A percentile compares a stretch with the other conserved stretches of the same genome.
Conservation (phyloP, 2,113 vertebrate species). For the Pimephales promelas region DNA sequence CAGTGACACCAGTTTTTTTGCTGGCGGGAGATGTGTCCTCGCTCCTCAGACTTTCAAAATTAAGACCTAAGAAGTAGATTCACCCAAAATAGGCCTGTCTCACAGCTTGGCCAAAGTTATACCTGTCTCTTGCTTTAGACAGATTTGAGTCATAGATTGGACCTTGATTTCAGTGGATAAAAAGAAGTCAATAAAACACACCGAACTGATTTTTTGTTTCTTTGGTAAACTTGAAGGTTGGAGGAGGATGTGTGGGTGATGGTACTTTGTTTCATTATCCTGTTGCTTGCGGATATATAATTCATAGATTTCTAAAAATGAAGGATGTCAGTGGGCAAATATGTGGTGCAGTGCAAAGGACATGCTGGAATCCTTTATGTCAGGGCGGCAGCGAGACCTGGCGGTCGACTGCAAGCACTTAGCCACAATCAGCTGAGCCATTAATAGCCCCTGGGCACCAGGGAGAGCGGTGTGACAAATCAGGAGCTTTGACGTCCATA, state of each 20-base stretch:
- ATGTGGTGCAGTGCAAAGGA: slow-evolving; percentile 11
- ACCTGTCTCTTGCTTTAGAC: not conserved
- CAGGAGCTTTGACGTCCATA: slow-evolving; percentile 48
- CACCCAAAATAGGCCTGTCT: slow-evolving; percentile 60
- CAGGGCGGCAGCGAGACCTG: slow-evolving; percentile 44
- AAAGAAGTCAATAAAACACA: not conserved
- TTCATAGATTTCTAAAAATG: slow-evolving; percentile 38
- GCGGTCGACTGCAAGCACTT: slow-evolving; percentile 46
- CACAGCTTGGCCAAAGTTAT: slow-evolving; percentile 23
- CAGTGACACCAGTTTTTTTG: slow-evolving; percentile 5
- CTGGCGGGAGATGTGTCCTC: slow-evolving; percentile 1
- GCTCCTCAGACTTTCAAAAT: slow-evolving; percentile 54
- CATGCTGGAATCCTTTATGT: not conserved
- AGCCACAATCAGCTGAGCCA: slow-evolving; percentile 60
- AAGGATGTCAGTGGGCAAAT: slow-evolving; percentile 6
- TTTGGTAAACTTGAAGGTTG: not conserved
- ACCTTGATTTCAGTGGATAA: not conserved
- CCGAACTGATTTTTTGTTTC: not conserved
- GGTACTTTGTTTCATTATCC: not conserved
- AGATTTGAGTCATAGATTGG: slow-evolving; percentile 12
- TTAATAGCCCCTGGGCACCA: slow-evolving; percentile 56
- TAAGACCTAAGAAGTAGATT: slow-evolving; percentile 61
- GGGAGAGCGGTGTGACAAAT: slow-evolving; percentile 52
- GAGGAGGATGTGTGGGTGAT: not conserved
- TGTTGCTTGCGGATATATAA: not conserved